Base-by-base conservation (phyloP, 2,888 invertebrate genomes). In the Ariolimax columbianus region DNA sequence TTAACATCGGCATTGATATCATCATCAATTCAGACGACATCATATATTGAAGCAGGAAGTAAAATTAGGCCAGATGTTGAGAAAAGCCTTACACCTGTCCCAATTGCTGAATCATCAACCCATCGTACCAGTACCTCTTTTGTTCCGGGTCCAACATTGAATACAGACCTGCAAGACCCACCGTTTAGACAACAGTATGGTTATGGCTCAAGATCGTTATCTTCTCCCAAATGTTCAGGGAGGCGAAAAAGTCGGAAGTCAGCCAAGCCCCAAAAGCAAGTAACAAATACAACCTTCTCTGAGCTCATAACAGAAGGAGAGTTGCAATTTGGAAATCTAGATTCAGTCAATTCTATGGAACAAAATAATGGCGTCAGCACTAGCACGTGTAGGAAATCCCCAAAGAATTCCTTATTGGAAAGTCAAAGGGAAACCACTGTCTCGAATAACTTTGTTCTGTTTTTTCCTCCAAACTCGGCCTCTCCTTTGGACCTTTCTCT, bases 211-310 rank as follows among this genome's bases (percentile, higher is more conserved):
- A 19, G n/a, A 1, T 23, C 33, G 72, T 40, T 23, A 55, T 26
- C 40, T 11, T 40, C 79, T 68, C 66, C 19, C 2, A 26, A 40
- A 19, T n/a, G 9, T 11, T 33, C 43, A 33, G 86, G 84, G 19
- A 82, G 86, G 47, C 66, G 83, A 33, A 89, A 87, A 59, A 88
- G 88, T 55, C 86, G 89, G 19, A 89, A 97, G 40, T 75, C 97
- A 93, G 96, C 97, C 94, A 96, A 96, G 91, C 97, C 97, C 19
- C 82, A 80, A n/a, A 85, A 43, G 40, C 85, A 82, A 33, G n/a
- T 79, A 30, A 47, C 19, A 26, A n/a, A 30, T 38, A 77, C 3
- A 14, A 17, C 30, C 23, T 73, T 51, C 55, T 6, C 68, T 68
- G 68, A 80, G 33, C 40, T 43, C 30, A 40, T 47, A 14, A 33